Evolutionary conservation across 2,888 invertebrate genomes (phyloP), one percentile per base, ranked within the genome.

Genomic region (Orthosia incerta): DNA sequence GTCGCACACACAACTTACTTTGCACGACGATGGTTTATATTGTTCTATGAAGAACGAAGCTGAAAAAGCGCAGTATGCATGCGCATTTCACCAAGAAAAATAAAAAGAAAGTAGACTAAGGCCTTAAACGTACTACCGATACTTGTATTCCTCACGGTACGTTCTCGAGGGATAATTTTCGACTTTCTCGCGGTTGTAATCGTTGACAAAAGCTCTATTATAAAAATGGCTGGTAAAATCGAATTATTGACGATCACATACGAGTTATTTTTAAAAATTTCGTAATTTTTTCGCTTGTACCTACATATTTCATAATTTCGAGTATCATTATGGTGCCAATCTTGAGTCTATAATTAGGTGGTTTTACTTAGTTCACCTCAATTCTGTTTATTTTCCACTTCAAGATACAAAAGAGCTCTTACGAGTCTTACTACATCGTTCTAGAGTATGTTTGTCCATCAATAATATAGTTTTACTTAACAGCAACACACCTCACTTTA

Each of bases 381-480:
- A 71, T 53, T 31, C 18, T 79, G 62, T 71, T 72, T 39, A 53
- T 57, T 48, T 63, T 59, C 3, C 53, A 79, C 51, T 72, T 53
- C 39, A 50, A 26, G 15, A 48, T 59, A 4, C 23, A 53, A 39
- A 50, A 59, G 57, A 61, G 18, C 46, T 51, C 73, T 55, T 60
- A 64, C 15, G 15, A n/a, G 31, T 51, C 73, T 55, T 60, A 64
- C 15, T 13, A n/a, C 51, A 61, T 64, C 60, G 50, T 73, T 79
- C 23, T 31, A 50, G 26, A 60, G 53, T 51, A 15, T 45, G 51
- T 79, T 70, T 23, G 13, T 60, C 18, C 3, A 26, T 56, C 9
- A n/a, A 45, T 56, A 13, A 23, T 20, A 77, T 13, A 48, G 12
- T 48, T 74, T 74, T 60, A 55, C 23, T 59, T 53, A 11, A 26